Conservation (phyloP, 2,797 vertebrate genomes). For the Hylomyscus alleni region DNA sequence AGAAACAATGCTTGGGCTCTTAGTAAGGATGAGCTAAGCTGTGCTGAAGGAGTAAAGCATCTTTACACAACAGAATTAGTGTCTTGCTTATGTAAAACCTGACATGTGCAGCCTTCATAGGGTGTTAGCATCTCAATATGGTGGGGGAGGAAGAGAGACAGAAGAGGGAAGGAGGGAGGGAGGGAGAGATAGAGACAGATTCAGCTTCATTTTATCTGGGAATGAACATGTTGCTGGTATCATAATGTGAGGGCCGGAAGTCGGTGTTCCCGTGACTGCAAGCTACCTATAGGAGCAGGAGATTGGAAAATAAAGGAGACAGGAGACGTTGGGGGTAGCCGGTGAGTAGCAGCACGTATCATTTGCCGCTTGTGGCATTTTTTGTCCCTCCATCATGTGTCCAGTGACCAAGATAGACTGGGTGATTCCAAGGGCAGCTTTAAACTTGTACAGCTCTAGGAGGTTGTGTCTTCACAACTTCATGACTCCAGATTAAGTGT, state of each 20-base stretch:
- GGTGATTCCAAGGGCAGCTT: not conserved
- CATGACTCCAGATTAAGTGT: not conserved
- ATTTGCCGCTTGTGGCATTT: not conserved
- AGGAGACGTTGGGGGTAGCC: not conserved
- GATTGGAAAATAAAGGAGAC: not conserved
- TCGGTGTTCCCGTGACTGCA: not conserved
- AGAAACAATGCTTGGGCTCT: not conserved
- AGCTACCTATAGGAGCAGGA: not conserved
- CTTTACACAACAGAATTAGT: not conserved
- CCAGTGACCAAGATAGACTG: not conserved
- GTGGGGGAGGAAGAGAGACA: not conserved
- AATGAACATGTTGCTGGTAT: not conserved
- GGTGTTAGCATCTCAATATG: not conserved
- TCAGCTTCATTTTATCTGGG: not conserved
- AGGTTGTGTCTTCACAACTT: not conserved
- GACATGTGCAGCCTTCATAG: not conserved
- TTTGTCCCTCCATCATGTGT: not conserved
- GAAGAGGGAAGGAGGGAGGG: not conserved
- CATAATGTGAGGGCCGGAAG: not conserved
- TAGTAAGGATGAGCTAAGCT: not conserved
- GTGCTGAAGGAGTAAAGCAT: not conserved
- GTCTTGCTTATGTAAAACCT: not conserved
- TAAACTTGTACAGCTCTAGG: not conserved
- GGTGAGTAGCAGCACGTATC: not conserved
- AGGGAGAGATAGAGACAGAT: not conserved